phyloP scores from a whole-genome alignment of 2,797 vertebrate species.

The Tokudaia tokunoshimensis region DNA sequence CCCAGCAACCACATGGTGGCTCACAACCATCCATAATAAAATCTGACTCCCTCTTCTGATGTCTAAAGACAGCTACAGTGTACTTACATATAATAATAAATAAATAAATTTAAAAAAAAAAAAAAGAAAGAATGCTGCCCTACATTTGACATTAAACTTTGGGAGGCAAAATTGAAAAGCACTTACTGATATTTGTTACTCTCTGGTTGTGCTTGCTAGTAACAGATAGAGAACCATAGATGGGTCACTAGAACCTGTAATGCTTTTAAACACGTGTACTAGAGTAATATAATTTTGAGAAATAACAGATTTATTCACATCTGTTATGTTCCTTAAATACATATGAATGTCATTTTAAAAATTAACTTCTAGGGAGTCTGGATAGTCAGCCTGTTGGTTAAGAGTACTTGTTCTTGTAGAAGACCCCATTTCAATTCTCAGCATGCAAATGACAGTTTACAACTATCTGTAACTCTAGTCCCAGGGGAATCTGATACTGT shows the following conservation, averaged over 20 bases:
- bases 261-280: not conserved
- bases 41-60: too few species aligned
- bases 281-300: not conserved
- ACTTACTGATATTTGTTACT: not conserved
- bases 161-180: too few species aligned
- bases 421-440: not conserved
- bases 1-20: too few species aligned
- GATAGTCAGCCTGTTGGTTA: not conserved
- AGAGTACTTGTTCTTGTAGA: not conserved
- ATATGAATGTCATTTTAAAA: not conserved
- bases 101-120: too few species aligned
- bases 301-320: not conserved
- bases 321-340: not conserved
- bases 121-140: too few species aligned
- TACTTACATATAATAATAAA: too few species aligned
- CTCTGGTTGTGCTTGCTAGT: not conserved
- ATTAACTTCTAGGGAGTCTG: not conserved
- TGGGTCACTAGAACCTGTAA: not conserved
- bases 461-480: not conserved
- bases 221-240: slow-evolving; percentile 17
- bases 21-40: too few species aligned
- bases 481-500: not conserved
- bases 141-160: too few species aligned
- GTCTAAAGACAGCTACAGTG: too few species aligned
- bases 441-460: not conserved